Conservation (phyloP, 1,140 invertebrate genomes). For the Mamestra configurata region DNA sequence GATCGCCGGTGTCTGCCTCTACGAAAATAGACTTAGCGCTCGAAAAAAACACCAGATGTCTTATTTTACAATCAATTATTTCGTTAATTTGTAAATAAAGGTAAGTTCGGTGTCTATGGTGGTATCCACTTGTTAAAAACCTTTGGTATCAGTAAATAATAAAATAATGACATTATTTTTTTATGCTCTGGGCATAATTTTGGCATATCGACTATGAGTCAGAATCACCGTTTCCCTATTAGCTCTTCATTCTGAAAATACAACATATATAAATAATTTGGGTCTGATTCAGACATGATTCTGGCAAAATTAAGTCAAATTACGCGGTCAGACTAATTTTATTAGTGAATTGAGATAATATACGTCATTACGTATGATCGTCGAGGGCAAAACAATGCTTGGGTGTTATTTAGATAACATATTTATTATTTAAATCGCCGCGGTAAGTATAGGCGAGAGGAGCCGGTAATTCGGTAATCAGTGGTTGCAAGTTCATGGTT, state of each 20-base stretch:
- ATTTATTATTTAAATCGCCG: constrained; percentile 86
- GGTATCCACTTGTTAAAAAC: too few species aligned
- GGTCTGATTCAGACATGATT: constrained; percentile 79
- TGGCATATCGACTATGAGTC: constrained; percentile 32
- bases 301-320: constrained; percentile 83
- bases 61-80: too few species aligned
- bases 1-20: too few species aligned
- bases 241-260: constrained; percentile 56
- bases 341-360: constrained; percentile 84
- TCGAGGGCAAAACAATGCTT: constrained; percentile 77
- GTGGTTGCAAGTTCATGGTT: constrained; percentile 75
- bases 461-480: constrained; percentile 85
- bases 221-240: constrained; percentile 52
- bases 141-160: too few species aligned
- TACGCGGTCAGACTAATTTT: constrained; percentile 80
- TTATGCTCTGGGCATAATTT: too few species aligned
- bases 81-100: too few species aligned
- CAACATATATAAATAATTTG: constrained; percentile 73
- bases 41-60: too few species aligned
- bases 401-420: constrained; percentile 84
- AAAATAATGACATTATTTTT: too few species aligned
- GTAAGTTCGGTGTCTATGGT: too few species aligned
- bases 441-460: constrained; percentile 82
- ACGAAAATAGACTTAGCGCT: too few species aligned
- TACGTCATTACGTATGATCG: constrained; percentile 76